phyloP scores from a whole-genome alignment of 1,140 invertebrate species.

The Calephelis virginiensis region DNA sequence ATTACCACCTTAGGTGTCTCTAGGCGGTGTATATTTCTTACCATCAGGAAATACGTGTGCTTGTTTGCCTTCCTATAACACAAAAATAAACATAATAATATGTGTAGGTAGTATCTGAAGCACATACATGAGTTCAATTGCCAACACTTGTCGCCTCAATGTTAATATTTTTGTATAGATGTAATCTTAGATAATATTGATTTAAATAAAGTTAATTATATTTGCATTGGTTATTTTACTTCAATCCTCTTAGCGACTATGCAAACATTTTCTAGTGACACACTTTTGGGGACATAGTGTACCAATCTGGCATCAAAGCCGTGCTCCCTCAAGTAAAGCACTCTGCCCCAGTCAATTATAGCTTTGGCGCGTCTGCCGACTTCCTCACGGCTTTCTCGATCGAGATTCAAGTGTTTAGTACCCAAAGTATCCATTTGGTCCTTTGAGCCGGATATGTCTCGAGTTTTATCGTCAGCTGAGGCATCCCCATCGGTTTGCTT shows the following conservation, averaged over 20 bases:
- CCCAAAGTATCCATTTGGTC: background rate
- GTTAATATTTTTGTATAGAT: constrained; percentile 24
- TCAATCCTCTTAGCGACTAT: constrained; percentile 79
- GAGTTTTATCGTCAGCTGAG: background rate
- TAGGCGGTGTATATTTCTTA: no score
- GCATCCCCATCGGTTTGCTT: background rate
- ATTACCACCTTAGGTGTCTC: no score
- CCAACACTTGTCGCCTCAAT: background rate
- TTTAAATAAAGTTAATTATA: constrained; percentile 60
- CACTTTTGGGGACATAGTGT: constrained; percentile 81
- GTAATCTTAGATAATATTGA: constrained; percentile 47
- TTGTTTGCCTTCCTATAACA: no score
- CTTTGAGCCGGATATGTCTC: background rate
- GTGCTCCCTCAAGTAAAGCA: constrained; percentile 80
- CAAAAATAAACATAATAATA: background rate
- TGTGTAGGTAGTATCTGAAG: background rate
- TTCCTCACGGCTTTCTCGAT: constrained; percentile 76
- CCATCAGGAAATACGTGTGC: no score
- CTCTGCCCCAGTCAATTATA: constrained; percentile 86
- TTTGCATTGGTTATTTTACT: constrained; percentile 47
- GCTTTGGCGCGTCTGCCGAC: constrained; percentile 87
- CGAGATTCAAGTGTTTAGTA: constrained; percentile 20
- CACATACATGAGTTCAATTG: background rate
- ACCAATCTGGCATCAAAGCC: constrained; percentile 82
- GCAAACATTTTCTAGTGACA: constrained; percentile 89